Percentiles rank a stretch among this genome's conserved stretches.
phyloP scores from a whole-genome alignment of 2,113 vertebrate genomes.

The Carlito syrichta region DNA sequence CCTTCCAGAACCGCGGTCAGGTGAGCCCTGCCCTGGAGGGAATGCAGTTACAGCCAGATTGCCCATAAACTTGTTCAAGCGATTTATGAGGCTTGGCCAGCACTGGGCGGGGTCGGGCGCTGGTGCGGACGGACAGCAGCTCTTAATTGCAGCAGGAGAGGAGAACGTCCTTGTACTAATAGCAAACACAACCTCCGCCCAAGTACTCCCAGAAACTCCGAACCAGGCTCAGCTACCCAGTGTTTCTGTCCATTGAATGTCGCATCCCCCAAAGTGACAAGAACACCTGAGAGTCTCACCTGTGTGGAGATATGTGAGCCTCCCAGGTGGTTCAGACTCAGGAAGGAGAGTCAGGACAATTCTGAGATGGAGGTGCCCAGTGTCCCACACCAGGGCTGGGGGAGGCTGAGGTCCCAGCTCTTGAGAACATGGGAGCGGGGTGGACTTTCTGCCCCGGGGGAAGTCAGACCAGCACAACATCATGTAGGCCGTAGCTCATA shows the following conservation, averaged over 20 bases:
- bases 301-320: rapidly evolving
- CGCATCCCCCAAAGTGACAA: rapidly evolving
- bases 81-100: conserved; percentile 30
- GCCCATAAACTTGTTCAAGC: conserved; percentile 37
- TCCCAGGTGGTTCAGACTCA: rapidly evolving
- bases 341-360: not conserved
- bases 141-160: not conserved
- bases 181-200: not conserved
- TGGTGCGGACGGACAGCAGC: not conserved
- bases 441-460: not conserved
- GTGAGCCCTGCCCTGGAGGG: not conserved
- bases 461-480: not conserved
- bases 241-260: rapidly evolving
- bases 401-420: not conserved
- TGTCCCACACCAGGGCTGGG: rapidly evolving
- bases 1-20: not conserved
- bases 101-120: not conserved
- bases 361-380: too few species aligned
- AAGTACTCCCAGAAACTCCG: not conserved
- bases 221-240: not conserved
- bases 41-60: not conserved
- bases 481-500: not conserved
- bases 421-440: not conserved
- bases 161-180: not conserved
- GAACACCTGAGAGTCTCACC: not conserved